Base-by-base conservation (phyloP, 2,113 vertebrate species). In the Prionailurus bengalensis region DNA sequence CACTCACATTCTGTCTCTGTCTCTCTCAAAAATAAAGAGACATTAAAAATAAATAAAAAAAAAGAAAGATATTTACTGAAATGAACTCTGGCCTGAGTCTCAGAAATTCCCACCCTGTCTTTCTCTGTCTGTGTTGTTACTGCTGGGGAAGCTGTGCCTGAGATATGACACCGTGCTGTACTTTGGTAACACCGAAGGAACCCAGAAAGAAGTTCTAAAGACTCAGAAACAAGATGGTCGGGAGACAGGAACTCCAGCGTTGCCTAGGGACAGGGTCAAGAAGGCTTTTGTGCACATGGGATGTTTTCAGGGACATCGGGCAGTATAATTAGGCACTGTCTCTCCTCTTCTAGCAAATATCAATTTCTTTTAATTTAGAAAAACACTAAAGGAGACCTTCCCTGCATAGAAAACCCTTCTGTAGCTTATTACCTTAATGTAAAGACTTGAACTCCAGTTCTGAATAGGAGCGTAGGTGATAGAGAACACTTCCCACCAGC, bases 311-410 rank as follows among this genome's bases (percentile, higher is more conserved):
- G 53, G 17, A 53, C 39, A 79, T 86, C n/a, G 82, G 29, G 17
- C 51, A 79, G 58, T 65, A 21, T 42, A 36, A 79, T 31, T 29
- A 48, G 13, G 61, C 53, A 55, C 61, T 76, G 6, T 84, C 55
- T 66, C 11, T 2, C 13, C 76, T 94, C 19, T 23, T 83, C 87
- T 31, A 58, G 42, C 39, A 74, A 74, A 42, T n/a, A 73, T 80
- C 51, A 31, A 48, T 4, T 73, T 36, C 10, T 95, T 92, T 95
- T n/a, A 87, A 70, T 17, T 94, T 85, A 45, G 33, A 94, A 80
- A 61, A 48, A 61, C 9, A 63, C 29, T n/a, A 16, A 66, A 74
- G 27, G 55, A 95, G n/a, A 90, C n/a, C 33, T 51, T 85, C n/a
- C 36, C 3, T 71, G 39, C 21, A n/a, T 48, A 27, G 48, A 89